Percentiles rank a stretch among this genome's conserved stretches.
phyloP scores from a whole-genome alignment of 37 sponge, comb jelly and placozoan genomes.

The Amphimedon queenslandica region DNA sequence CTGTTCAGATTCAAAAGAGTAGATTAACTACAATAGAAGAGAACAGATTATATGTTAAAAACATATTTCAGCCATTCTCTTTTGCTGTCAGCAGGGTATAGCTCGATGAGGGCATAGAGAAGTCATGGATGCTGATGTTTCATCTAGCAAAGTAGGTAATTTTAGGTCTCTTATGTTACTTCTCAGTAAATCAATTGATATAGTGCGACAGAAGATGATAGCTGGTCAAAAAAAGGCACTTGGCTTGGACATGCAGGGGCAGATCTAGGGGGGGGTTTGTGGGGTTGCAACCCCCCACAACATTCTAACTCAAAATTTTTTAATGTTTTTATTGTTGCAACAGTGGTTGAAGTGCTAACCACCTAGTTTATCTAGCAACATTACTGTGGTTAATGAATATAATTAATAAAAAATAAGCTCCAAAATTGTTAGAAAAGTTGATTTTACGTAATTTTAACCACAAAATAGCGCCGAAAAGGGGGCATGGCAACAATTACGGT shows the following conservation, averaged over 20 bases:
- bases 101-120: slow-evolving; percentile 8
- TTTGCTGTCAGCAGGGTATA: slow-evolving; percentile 3
- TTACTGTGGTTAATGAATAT: no score
- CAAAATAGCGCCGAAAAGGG: no score
- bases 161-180: slow-evolving; percentile 8
- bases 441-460: no score
- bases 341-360: no score
- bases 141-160: slow-evolving; percentile 2
- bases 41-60: slow-evolving; percentile 4
- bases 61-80: not conserved
- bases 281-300: no score
- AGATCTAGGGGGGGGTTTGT: no score
- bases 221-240: slow-evolving; percentile 4
- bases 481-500: no score
- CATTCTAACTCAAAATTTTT: no score
- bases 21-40: not conserved
- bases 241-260: slow-evolving; percentile 15
- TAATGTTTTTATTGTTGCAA: no score
- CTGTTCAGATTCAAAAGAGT: not conserved
- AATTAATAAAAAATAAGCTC: no score
- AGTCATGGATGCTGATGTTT: not conserved
- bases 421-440: no score
- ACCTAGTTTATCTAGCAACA: no score
- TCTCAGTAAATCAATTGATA: not conserved
- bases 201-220: not conserved